Conservation (phyloP, 2,797 vertebrate genomes). For the Aldrovandia affinis region DNA sequence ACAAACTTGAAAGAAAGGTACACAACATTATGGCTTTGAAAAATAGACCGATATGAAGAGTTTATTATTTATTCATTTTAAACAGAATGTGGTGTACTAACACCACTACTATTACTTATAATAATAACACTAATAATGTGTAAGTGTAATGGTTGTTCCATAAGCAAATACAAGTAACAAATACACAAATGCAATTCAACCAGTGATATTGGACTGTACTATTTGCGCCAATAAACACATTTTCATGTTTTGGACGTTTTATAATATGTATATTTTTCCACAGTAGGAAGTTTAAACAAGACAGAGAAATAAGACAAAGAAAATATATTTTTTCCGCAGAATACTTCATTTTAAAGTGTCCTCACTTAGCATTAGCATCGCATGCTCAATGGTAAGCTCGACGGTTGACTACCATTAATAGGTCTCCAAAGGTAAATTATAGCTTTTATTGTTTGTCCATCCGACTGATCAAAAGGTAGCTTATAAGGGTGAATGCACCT, state of each 20-base stretch:
- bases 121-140: neutral
- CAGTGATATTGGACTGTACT: too few relatives aligned
- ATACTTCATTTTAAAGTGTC: neutral
- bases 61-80: neutral
- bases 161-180: neutral
- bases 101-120: neutral
- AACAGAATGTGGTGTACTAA: neutral
- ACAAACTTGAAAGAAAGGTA: constrained; percentile 52
- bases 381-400: neutral
- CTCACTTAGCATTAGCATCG: neutral
- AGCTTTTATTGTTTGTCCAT: neutral
- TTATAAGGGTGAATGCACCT: neutral
- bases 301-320: neutral
- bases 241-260: neutral
- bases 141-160: neutral
- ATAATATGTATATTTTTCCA: too few relatives aligned
- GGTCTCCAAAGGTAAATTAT: neutral
- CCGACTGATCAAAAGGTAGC: neutral
- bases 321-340: neutral
- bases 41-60: constrained; percentile 30
- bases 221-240: neutral
- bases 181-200: too few relatives aligned
- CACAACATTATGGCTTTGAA: constrained; percentile 31
- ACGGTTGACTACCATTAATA: neutral
- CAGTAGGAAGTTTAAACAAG: too few relatives aligned